A percentile compares a stretch with the other conserved stretches of the same genome.
Evolutionary conservation across 2,113 vertebrate species (phyloP).

Genomic region (Corythornis vintsioides): DNA sequence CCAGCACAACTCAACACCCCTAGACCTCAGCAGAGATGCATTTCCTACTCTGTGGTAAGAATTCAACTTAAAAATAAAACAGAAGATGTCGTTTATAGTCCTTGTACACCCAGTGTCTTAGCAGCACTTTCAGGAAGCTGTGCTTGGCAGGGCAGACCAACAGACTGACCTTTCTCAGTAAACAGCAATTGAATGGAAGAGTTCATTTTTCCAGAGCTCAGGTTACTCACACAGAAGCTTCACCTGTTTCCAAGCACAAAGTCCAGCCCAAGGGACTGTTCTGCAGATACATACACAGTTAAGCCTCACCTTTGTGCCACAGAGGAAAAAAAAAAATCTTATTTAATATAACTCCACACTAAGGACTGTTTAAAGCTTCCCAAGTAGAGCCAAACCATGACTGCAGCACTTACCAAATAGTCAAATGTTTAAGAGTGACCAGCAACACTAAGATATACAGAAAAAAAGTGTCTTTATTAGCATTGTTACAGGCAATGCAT

Average conservation of each 20-base stretch:
- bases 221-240: neutral
- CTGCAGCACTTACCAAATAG: neutral
- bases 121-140: neutral
- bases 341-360: neutral
- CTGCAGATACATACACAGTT: neutral
- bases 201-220: neutral
- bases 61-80: neutral
- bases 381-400: neutral
- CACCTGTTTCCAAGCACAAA: neutral
- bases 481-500: slow-evolving; percentile 81
- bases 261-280: neutral
- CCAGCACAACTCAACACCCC: neutral
- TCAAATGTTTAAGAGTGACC: neutral
- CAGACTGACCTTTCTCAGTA: neutral
- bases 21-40: neutral
- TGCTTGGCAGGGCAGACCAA: neutral
- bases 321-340: neutral
- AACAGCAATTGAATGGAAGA: neutral
- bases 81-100: neutral
- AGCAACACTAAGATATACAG: slow-evolving; percentile 43
- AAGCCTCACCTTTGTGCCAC: neutral
- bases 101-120: neutral
- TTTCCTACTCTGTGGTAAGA: neutral
- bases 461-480: slow-evolving; percentile 84
- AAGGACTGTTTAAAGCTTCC: neutral